Base-by-base conservation (phyloP, 2,888 invertebrate species). In the Hemaris fuciformis region DNA sequence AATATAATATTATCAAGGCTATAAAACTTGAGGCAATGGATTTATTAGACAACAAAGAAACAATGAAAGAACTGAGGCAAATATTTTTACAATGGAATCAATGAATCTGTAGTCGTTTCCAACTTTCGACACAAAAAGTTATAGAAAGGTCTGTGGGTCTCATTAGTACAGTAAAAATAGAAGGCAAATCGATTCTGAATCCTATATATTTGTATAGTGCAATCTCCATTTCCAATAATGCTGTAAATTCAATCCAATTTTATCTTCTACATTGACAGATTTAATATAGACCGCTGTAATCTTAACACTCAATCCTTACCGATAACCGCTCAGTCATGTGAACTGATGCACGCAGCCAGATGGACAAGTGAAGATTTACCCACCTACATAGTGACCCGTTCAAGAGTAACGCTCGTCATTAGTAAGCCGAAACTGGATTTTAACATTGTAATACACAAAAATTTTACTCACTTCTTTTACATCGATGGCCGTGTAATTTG, bases 291-390 rank as follows among this genome's bases (percentile, higher is more conserved):
- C 18, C 53, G 53, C 53, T 53, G 1, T 13, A 53, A 31, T 31
- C 31, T 18, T 18, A 18, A 31, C 15, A 61, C 57, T 57, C 25
- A 60, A 69, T 68, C 56, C 65, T 22, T 20, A 58, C 61, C 74
- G 73, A 76, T 72, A 81, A 62, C 66, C 71, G 76, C 65, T 72
- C 80, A 84, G 80, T 84, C 85, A 81, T 83, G 87, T 86, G 85
- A 78, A 87, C 80, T 82, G 84, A 84, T 76, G 83, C 82, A 86
- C 82, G 84, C 85, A 83, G 79, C 80, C 81, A 81, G 77, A 82
- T 83, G 83, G 81, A 78, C 81, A 80, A 81, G 82, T 81, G 83
- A 83, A 87, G 84, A 87, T 84, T 83, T 80, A 85, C 79, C 83
- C 79, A 83, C 84, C 85, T 81, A 83, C 79, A 77, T 74, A 67